Evolutionary conservation across 2,113 vertebrate species (phyloP).

Genomic region (Myiozetetes cayanensis): DNA sequence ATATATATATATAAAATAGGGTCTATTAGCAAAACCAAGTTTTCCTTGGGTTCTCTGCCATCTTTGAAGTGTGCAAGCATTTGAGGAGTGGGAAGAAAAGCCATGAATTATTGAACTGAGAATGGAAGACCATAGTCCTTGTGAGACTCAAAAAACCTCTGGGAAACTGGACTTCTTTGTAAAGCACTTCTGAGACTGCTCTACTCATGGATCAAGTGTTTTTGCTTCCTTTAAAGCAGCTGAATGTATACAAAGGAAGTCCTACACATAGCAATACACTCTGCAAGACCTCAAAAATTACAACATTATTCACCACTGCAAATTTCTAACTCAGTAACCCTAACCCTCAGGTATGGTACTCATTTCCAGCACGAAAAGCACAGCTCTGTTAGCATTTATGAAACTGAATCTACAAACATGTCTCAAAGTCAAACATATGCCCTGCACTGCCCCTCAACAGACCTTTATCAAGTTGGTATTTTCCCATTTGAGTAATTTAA

Average conservation of each 20-base stretch:
- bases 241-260: neutral
- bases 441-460: neutral
- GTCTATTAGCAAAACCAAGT: neutral
- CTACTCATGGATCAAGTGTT: neutral
- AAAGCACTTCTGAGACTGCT: neutral
- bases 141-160: constrained; percentile 17
- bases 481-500: neutral
- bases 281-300: constrained; percentile 14
- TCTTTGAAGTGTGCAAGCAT: neutral
- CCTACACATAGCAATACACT: neutral
- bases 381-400: neutral
- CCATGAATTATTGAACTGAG: constrained; percentile 50
- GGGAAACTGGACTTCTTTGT: neutral
- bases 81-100: neutral
- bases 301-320: neutral
- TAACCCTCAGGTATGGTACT: neutral
- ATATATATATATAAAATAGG: neutral
- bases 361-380: neutral
- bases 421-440: neutral
- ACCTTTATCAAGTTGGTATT: neutral
- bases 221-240: constrained; percentile 12
- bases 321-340: neutral
- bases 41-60: neutral
- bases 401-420: neutral
- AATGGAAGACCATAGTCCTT: neutral